A percentile compares a stretch with the other conserved stretches of the same genome.
phyloP scores from a whole-genome alignment of 2,888 invertebrate genomes.

The Apamea anceps region DNA sequence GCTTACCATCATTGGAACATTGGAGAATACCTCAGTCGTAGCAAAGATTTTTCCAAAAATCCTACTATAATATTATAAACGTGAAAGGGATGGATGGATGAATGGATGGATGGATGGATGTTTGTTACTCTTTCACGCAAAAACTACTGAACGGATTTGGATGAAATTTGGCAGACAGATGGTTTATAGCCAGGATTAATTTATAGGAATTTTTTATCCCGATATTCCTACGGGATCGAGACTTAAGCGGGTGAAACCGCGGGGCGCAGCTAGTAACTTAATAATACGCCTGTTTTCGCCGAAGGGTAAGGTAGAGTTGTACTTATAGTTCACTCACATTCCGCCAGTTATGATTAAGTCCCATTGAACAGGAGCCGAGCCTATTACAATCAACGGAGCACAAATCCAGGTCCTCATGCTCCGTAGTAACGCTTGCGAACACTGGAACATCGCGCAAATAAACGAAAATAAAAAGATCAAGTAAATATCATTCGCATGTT shows the following conservation, averaged over 20 bases:
- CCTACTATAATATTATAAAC: too few species aligned
- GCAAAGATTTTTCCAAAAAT: neutral
- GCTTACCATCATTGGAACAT: too few species aligned
- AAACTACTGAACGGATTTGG: too few species aligned
- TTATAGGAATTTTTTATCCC: too few species aligned
- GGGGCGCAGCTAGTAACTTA: too few species aligned
- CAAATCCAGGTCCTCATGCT: neutral
- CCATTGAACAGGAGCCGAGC: neutral
- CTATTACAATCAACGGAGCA: neutral
- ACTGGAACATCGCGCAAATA: neutral
- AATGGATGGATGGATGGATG: too few species aligned
- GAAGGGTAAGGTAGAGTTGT: neutral
- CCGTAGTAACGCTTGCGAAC: neutral
- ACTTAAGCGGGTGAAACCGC: too few species aligned
- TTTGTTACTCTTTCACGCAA: too few species aligned
- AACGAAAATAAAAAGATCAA: neutral
- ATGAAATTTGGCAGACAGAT: too few species aligned
- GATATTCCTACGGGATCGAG: too few species aligned
- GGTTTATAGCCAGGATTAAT: too few species aligned
- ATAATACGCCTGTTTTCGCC: neutral
- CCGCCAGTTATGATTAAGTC: neutral
- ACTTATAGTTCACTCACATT: neutral
- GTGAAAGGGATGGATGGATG: too few species aligned
- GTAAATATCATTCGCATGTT: slow-evolving; percentile 22
- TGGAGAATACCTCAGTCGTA: neutral